Evolutionary conservation across 2,888 invertebrate genomes (phyloP).

Genomic region (Sinohyriopsis cumingii): DNA sequence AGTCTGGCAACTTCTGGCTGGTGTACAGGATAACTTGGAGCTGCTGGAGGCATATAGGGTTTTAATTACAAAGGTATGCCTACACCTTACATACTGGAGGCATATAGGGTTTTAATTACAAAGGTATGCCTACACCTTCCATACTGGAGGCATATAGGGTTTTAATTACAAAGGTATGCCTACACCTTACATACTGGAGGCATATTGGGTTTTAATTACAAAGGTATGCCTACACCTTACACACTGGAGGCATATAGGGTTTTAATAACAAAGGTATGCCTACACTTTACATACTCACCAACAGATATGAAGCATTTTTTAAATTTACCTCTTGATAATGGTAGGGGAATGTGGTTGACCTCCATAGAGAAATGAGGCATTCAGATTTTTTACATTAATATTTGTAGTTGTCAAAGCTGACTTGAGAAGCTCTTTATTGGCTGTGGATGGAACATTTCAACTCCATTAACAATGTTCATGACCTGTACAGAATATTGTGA

Average conservation of each 20-base stretch:
- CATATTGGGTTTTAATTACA: constrained; percentile 91
- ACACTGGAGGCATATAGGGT: constrained; percentile 86
- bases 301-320: constrained; percentile 87
- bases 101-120: constrained; percentile 91
- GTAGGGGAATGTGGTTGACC: not conserved
- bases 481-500: no score
- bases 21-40: constrained; percentile 80
- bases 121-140: constrained; percentile 77
- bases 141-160: constrained; percentile 86
- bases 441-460: no score
- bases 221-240: constrained; percentile 77
- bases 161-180: constrained; percentile 88
- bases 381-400: not conserved
- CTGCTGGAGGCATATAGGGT: constrained; percentile 93
- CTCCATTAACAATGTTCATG: no score
- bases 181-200: constrained; percentile 75
- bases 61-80: constrained; percentile 88
- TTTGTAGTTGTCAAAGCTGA: not conserved
- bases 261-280: constrained; percentile 88
- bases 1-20: constrained; percentile 96
- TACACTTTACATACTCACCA: no score
- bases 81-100: constrained; percentile 75
- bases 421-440: not conserved
- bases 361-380: not conserved
- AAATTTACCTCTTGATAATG: not conserved